Percentiles rank a stretch among this genome's conserved stretches.
phyloP scores from a whole-genome alignment of 1,140 invertebrate species.

The Drosophila ananassae region DNA sequence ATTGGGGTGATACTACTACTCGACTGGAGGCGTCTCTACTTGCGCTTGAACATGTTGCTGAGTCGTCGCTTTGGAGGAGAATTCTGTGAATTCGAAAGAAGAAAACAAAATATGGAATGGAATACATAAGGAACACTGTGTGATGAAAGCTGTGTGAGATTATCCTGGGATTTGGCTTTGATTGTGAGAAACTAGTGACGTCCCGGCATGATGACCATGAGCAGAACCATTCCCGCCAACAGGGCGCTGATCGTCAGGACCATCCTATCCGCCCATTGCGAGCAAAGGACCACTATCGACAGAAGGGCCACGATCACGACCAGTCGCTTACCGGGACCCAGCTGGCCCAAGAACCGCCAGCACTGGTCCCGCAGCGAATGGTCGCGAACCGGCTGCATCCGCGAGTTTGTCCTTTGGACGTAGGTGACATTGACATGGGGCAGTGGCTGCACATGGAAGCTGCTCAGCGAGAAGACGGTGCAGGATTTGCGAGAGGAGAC shows the following conservation, averaged over 20 bases:
- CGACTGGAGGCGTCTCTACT: conserved; percentile 40
- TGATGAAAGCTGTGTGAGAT: background rate
- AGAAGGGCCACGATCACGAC: background rate
- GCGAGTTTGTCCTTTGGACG: conserved; percentile 4
- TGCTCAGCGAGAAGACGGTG: conserved; percentile 28
- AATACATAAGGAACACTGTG: background rate
- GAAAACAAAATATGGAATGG: background rate
- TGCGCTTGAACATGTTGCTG: conserved; percentile 80
- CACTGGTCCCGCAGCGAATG: conserved; percentile 1
- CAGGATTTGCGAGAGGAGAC: conserved; percentile 39
- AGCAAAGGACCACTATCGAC: conserved; percentile 2
- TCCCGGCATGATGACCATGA: background rate
- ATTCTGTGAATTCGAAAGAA: conserved; percentile 61
- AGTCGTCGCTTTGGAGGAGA: conserved; percentile 78
- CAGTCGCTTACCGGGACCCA: conserved; percentile 2
- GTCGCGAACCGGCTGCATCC: background rate
- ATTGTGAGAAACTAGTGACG: background rate
- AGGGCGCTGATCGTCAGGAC: background rate
- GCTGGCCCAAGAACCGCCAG: background rate
- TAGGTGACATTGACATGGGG: conserved; percentile 32
- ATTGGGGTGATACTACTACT: background rate
- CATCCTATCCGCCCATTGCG: background rate
- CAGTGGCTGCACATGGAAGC: conserved; percentile 32
- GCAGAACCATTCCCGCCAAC: background rate
- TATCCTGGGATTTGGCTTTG: conserved; percentile 3